Percentiles rank a stretch among this genome's conserved stretches.
phyloP scores from a whole-genome alignment of 1,140 invertebrate species.

The Melitaea cinxia region DNA sequence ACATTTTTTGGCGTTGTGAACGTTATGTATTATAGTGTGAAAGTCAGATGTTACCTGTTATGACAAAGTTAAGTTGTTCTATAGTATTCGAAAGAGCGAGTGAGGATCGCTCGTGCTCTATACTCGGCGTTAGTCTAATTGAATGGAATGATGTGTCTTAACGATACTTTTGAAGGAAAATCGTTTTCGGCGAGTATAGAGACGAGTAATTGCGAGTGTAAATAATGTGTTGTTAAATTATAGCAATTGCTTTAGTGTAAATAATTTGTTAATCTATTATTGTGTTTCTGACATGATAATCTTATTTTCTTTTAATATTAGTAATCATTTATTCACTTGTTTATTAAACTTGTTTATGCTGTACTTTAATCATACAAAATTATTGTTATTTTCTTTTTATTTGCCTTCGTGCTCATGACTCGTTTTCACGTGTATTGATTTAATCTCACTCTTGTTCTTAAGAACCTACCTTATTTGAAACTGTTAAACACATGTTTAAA shows the following conservation, averaged over 20 bases:
- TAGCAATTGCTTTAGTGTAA: constrained; percentile 78
- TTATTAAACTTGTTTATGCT: constrained; percentile 45
- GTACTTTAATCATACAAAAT: constrained; percentile 29
- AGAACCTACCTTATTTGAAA: neutral
- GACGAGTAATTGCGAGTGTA: constrained; percentile 49
- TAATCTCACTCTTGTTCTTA: neutral
- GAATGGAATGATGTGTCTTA: constrained; percentile 20
- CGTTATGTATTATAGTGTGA: constrained; percentile 79
- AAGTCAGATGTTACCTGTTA: constrained; percentile 82
- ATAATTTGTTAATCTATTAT: constrained; percentile 74
- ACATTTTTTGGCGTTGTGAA: constrained; percentile 79
- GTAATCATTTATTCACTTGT: constrained; percentile 53
- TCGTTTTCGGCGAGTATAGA: constrained; percentile 2
- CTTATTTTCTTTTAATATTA: constrained; percentile 59
- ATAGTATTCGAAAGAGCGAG: constrained; percentile 59
- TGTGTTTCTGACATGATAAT: constrained; percentile 65
- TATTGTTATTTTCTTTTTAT: constrained; percentile 35
- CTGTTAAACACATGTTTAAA: too few species aligned
- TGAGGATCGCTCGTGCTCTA: constrained; percentile 16
- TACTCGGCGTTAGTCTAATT: neutral
- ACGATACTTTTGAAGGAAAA: neutral
- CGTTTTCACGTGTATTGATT: constrained; percentile 6
- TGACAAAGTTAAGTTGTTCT: constrained; percentile 78
- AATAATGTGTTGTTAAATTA: constrained; percentile 79
- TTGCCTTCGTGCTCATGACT: constrained; percentile 25